These are phyloP conservation scores for Bombycilla garrulus DNA, from an alignment of 2,113 vertebrate genomes.

Conservation along the genomic window DNA sequence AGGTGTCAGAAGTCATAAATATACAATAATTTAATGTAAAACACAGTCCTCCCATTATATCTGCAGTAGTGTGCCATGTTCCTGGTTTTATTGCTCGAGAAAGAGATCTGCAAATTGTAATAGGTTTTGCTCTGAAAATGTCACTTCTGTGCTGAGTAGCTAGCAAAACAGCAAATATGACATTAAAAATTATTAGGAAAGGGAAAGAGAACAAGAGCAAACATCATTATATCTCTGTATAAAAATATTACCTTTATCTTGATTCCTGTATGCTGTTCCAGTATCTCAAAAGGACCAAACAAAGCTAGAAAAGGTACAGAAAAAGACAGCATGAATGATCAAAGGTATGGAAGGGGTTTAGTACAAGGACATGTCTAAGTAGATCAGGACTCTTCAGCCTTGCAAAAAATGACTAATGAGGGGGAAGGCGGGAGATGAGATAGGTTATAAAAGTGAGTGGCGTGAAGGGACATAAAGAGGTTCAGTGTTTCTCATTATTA, in stretches of 20 bases:
- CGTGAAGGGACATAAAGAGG: neutral
- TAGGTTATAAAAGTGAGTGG: neutral
- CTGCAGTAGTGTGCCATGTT: neutral
- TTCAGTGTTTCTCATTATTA: neutral
- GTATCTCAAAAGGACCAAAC: conserved; percentile 12
- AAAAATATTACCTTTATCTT: conserved; percentile 27
- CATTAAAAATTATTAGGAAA: conserved; percentile 27
- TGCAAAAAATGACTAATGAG: neutral
- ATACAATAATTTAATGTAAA: neutral
- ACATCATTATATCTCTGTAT: neutral
- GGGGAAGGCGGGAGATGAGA: neutral
- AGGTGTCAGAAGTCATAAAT: neutral
- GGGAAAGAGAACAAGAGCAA: conserved; percentile 27
- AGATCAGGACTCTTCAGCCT: neutral
- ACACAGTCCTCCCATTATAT: neutral
- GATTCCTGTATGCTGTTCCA: neutral
- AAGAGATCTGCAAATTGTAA: neutral
- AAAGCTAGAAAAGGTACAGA: neutral
- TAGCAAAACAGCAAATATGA: conserved; percentile 36
- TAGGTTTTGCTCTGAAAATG: conserved; percentile 33
- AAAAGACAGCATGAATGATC: conserved; percentile 2
- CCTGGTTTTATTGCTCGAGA: neutral
- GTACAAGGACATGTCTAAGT: neutral
- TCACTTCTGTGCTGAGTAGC: neutral
- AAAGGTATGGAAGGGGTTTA: neutral